A percentile compares a stretch with the other conserved stretches of the same genome.
Conservation (phyloP, 2,888 invertebrate species). For the Siphonodentalium dalli region DNA sequence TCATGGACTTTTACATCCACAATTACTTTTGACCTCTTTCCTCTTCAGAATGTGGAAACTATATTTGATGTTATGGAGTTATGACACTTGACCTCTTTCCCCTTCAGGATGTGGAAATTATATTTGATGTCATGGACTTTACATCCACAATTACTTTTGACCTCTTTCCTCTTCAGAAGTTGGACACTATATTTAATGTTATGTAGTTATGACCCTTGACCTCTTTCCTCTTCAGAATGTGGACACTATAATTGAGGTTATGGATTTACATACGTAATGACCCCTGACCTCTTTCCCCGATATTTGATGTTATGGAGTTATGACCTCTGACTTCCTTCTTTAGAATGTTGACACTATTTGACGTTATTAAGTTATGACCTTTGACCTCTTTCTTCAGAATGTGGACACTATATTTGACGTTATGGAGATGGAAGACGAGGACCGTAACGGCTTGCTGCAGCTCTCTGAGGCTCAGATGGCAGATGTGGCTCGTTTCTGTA, state of each 20-base stretch:
- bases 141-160: too few relatives aligned
- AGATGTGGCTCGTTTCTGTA: slow-evolving; percentile 98
- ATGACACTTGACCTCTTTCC: too few relatives aligned
- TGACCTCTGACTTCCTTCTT: too few relatives aligned
- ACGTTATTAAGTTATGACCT: too few relatives aligned
- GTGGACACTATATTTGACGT: slow-evolving; percentile 95
- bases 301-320: slow-evolving; percentile 94
- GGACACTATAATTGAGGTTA: too few relatives aligned
- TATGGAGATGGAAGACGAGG: slow-evolving; percentile 90
- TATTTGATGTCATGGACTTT: too few relatives aligned
- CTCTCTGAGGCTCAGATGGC: slow-evolving; percentile 86
- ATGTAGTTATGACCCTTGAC: slow-evolving; percentile 96
- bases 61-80: slow-evolving; percentile 96
- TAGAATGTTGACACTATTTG: too few relatives aligned
- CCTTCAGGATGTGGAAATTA: slow-evolving; percentile 63
- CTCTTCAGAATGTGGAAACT: slow-evolving; percentile 79
- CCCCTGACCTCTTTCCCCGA: slow-evolving; percentile 69
- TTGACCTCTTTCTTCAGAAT: slow-evolving; percentile 64
- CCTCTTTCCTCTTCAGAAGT: slow-evolving; percentile 67
- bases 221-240: too few relatives aligned
- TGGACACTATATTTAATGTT: slow-evolving; percentile 93
- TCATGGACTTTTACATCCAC: too few relatives aligned
- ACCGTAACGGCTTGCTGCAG: slow-evolving; percentile 77
- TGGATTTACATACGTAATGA: too few relatives aligned
- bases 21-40: too few relatives aligned